These are phyloP conservation scores for Thalassaphorura encarpata DNA, from an alignment of 1,140 invertebrate genomes.

Conservation along the genomic window DNA sequence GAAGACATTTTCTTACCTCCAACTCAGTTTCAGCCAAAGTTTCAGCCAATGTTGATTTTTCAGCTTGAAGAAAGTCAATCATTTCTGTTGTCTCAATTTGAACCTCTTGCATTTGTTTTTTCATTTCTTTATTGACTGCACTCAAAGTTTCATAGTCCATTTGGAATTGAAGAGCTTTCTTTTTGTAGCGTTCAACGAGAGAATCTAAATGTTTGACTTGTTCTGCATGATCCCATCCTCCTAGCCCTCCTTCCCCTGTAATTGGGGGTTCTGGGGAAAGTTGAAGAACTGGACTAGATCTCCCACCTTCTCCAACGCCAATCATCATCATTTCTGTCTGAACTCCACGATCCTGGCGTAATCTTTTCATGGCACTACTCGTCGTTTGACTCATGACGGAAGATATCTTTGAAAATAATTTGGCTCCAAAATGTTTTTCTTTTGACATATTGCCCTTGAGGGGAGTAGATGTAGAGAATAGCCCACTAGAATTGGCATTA, in stretches of 20 bases:
- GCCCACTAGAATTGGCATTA: slow-evolving; percentile 14
- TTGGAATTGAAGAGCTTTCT: slow-evolving; percentile 18
- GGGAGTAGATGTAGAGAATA: slow-evolving; percentile 13
- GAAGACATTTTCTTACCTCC: slow-evolving; percentile 44
- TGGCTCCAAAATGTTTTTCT: slow-evolving; percentile 18
- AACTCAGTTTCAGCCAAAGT: slow-evolving; percentile 61
- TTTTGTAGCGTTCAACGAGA: slow-evolving; percentile 12
- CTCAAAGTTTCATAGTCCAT: slow-evolving; percentile 25
- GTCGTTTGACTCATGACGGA: slow-evolving; percentile 26
- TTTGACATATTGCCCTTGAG: slow-evolving; percentile 2
- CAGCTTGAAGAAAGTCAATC: slow-evolving; percentile 65
- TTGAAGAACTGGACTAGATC: not conserved
- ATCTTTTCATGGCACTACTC: slow-evolving; percentile 24
- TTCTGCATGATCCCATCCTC: slow-evolving; percentile 6
- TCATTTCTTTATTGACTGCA: slow-evolving; percentile 36
- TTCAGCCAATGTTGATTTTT: slow-evolving; percentile 59
- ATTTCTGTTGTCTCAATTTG: slow-evolving; percentile 59
- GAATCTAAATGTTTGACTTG: slow-evolving; percentile 20
- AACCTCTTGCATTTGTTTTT: slow-evolving; percentile 58
- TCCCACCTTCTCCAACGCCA: not conserved
- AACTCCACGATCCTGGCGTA: slow-evolving; percentile 18
- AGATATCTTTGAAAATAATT: slow-evolving; percentile 29
- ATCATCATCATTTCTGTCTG: slow-evolving; percentile 12
- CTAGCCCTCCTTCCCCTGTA: not conserved
- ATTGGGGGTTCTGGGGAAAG: not conserved